Evolutionary conservation across 1,140 invertebrate genomes (phyloP).

Genomic region (Neocloeon triangulifer): DNA sequence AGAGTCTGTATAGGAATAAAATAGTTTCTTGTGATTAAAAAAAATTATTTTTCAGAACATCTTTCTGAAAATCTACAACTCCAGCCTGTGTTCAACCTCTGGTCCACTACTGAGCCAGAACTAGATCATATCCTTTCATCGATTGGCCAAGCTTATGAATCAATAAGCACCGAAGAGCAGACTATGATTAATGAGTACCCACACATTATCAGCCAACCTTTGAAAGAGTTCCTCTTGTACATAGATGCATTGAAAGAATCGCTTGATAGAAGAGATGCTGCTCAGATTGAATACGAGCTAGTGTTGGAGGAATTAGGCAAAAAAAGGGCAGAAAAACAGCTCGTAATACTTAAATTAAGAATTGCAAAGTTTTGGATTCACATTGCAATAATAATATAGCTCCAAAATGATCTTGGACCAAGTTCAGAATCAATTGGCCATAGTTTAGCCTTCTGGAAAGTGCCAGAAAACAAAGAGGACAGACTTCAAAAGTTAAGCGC

Average conservation of each 20-base stretch:
- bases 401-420: slow-evolving; percentile 7
- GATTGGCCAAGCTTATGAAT: slow-evolving; percentile 24
- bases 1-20: slow-evolving; percentile 7
- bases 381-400: too few species aligned
- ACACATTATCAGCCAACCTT: slow-evolving; percentile 18
- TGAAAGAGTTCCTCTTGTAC: slow-evolving; percentile 45
- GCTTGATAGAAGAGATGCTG: slow-evolving; percentile 35
- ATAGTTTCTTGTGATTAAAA: slow-evolving; percentile 7
- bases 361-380: too few species aligned
- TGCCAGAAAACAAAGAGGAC: slow-evolving; percentile 22
- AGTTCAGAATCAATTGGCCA: not conserved
- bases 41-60: slow-evolving; percentile 18
- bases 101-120: slow-evolving; percentile 27
- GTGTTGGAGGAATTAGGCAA: slow-evolving; percentile 38
- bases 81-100: slow-evolving; percentile 27
- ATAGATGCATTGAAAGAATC: slow-evolving; percentile 43
- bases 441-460: slow-evolving; percentile 29
- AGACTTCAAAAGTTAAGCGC: slow-evolving; percentile 28
- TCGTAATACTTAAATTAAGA: slow-evolving; percentile 19
- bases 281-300: slow-evolving; percentile 42
- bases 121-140: slow-evolving; percentile 21
- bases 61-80: slow-evolving; percentile 26
- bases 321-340: slow-evolving; percentile 35
- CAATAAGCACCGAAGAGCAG: slow-evolving; percentile 23
- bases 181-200: slow-evolving; percentile 18